These are phyloP conservation scores for Falco cherrug DNA, from an alignment of 2,797 vertebrate genomes.

Conservation along the genomic window DNA sequence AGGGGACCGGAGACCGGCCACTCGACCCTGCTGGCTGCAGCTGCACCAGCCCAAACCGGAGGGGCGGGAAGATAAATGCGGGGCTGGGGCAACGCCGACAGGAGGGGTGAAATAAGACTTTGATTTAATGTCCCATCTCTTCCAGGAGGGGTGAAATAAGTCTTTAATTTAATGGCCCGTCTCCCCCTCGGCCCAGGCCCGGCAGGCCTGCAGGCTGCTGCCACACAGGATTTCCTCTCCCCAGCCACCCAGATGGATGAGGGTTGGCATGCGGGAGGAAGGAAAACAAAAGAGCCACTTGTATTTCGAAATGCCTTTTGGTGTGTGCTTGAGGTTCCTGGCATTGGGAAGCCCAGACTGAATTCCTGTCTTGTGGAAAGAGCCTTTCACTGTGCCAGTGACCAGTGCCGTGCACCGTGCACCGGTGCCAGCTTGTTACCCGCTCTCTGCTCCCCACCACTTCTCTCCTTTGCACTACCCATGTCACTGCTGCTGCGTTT, in stretches of 20 bases:
- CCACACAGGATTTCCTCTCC: background rate
- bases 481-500: background rate
- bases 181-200: background rate
- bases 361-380: background rate
- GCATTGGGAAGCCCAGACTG: background rate
- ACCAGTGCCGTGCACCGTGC: background rate
- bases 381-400: background rate
- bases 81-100: background rate
- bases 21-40: background rate
- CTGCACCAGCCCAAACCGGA: too few species aligned
- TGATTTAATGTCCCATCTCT: too few species aligned
- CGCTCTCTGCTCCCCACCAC: rapidly evolving
- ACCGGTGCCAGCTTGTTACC: background rate
- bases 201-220: background rate
- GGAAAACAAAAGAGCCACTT: background rate
- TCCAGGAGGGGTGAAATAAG: too few species aligned
- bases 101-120: background rate
- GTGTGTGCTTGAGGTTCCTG: background rate
- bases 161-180: background rate
- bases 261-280: background rate
- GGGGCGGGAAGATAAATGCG: rapidly evolving
- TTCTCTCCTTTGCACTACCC: background rate
- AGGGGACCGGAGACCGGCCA: too few species aligned
- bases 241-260: too few species aligned
- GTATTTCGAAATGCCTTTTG: background rate